phyloP scores from a whole-genome alignment of 2,888 invertebrate species.

The Hydrotaea diabolus region DNA sequence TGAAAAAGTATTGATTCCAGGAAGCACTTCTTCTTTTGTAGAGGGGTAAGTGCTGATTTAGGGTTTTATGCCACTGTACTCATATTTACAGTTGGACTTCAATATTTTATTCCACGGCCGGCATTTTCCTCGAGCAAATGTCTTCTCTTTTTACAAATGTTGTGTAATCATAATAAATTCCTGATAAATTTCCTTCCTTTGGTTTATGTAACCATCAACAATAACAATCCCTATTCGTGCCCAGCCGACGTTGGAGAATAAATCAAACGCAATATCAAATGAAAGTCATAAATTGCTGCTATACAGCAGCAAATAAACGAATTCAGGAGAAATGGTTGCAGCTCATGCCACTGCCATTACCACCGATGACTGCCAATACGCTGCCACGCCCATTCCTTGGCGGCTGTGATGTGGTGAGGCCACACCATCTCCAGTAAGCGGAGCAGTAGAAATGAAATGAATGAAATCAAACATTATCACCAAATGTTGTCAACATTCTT shows the following conservation, averaged over 20 bases:
- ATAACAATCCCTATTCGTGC: slow-evolving; percentile 27
- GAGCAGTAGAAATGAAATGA: background rate
- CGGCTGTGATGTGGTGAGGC: background rate
- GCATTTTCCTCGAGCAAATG: background rate
- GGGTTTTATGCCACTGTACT: no score
- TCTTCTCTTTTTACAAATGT: slow-evolving; percentile 31
- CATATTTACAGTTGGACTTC: no score
- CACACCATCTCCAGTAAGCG: background rate
- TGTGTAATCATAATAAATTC: slow-evolving; percentile 49
- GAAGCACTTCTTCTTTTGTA: no score
- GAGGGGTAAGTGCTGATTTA: no score
- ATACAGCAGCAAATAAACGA: slow-evolving; percentile 44
- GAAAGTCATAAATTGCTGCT: slow-evolving; percentile 49
- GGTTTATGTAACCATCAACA: slow-evolving; percentile 32
- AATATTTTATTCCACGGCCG: no score
- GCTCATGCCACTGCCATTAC: slow-evolving; percentile 10
- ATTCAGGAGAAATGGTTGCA: slow-evolving; percentile 26
- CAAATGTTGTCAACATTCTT: slow-evolving; percentile 54
- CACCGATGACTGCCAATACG: slow-evolving; percentile 5
- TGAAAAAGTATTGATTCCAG: no score
- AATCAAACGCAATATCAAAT: slow-evolving; percentile 51
- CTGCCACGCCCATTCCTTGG: background rate
- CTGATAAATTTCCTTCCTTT: slow-evolving; percentile 40
- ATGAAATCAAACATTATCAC: slow-evolving; percentile 53
- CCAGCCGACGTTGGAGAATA: slow-evolving; percentile 18